A percentile compares a stretch with the other conserved stretches of the same genome.
These are phyloP conservation scores for Gobio gobio DNA, from an alignment of 2,113 vertebrate genomes.

Conservation along the genomic window DNA sequence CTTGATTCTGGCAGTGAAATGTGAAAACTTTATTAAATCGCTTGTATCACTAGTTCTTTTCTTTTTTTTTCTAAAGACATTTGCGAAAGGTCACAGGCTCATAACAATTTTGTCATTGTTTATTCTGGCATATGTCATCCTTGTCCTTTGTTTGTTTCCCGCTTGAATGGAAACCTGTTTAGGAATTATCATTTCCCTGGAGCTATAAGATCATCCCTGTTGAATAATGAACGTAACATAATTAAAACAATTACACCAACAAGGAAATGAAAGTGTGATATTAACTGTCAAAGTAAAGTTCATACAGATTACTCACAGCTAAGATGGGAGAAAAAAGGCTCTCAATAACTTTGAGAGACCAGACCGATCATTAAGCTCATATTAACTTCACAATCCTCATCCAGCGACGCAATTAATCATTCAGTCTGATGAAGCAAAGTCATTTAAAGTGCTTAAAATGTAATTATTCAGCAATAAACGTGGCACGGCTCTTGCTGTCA, in stretches of 20 bases:
- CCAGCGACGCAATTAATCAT: slow-evolving; percentile 71
- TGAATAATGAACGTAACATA: slow-evolving; percentile 49
- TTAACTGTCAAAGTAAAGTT: slow-evolving; percentile 54
- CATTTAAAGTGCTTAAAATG: slow-evolving; percentile 74
- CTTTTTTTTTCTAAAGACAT: neutral
- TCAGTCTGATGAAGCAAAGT: slow-evolving; percentile 64
- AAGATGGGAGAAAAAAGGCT: slow-evolving; percentile 35
- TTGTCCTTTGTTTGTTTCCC: slow-evolving; percentile 43
- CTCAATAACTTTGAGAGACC: slow-evolving; percentile 47
- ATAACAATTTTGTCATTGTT: slow-evolving; percentile 39
- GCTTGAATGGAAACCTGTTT: slow-evolving; percentile 40
- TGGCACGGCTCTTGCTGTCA: slow-evolving; percentile 57
- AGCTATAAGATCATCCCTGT: slow-evolving; percentile 27
- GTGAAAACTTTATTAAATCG: slow-evolving; percentile 35
- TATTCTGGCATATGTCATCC: slow-evolving; percentile 28
- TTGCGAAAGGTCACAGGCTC: slow-evolving; percentile 39
- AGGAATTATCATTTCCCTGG: slow-evolving; percentile 34
- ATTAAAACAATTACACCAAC: slow-evolving; percentile 54
- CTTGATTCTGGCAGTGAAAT: slow-evolving; percentile 1
- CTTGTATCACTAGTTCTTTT: neutral
- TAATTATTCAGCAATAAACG: slow-evolving; percentile 74
- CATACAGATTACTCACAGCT: slow-evolving; percentile 43
- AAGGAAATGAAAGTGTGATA: slow-evolving; percentile 53
- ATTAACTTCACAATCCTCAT: slow-evolving; percentile 65
- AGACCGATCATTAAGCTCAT: slow-evolving; percentile 63